Evolutionary conservation across 2,113 vertebrate species (phyloP), one percentile per base, ranked within the genome.

Genomic region (Abramis brama): DNA sequence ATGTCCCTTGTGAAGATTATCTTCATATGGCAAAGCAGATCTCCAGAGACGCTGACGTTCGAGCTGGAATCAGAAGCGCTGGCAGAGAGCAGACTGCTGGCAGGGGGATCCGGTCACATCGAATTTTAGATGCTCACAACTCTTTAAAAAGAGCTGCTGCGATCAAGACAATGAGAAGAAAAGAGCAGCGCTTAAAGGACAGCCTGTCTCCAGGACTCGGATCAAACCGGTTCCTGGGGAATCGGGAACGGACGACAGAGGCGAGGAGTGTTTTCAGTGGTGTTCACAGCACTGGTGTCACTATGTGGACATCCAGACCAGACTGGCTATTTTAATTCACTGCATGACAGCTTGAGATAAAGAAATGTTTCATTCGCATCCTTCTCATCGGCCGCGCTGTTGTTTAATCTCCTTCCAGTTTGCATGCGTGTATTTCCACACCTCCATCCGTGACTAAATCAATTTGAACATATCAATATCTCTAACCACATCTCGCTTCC

Each of bases 181-280:
- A 80, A 80, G 79, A 80, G 79, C 79, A 80, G 62, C 36, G 6
- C 19, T 23, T 78, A 57, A 78, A 78, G 33, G 76, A 27, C 76
- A 36, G 76, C 30, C 12, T 75, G 71, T 50, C 43, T 50, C 71
- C 12, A 8, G 12, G n/a, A 50, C 43, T 47, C 4, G 1, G 71
- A 73, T 73, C 43, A 73, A 73, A 73, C 36, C 6, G 0, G 21
- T n/a, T 74, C 39, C 39, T 45, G 36, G 23, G 39, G 45, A 74
- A 74, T 74, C 39, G 30, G n/a, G 43, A 47, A 50, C 3, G 21
- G 73, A 30, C 33, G 21, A 23, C 36, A 17, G 33, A 70, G 66
- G 66, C 66, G 17, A 70, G 19, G 5, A 0, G 36, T 23, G 50
- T 36, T 78, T 59, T 76, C 30, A 27, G 47, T 55, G 74, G 43